Conservation (phyloP, 2,113 vertebrate genomes). For the Procavia capensis region DNA sequence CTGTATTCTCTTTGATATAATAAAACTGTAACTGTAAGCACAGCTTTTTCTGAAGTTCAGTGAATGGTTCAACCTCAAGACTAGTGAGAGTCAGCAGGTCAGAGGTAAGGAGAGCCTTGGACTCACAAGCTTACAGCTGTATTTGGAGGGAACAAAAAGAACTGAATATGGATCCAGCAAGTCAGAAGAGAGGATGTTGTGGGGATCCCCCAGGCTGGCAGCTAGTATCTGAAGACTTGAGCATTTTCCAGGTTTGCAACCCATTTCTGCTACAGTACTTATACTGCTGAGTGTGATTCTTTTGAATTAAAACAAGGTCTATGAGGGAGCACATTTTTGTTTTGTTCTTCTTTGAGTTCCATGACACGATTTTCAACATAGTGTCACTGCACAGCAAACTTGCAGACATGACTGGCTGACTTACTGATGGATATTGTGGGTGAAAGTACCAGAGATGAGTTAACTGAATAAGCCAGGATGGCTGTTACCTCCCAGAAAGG, state of each 20-base stretch:
- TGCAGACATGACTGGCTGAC: background rate
- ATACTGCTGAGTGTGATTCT: background rate
- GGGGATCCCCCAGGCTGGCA: no score
- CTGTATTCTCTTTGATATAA: no score
- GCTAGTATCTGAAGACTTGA: no score
- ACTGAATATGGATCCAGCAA: no score
- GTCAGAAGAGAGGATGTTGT: no score
- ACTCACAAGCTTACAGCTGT: no score
- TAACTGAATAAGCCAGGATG: background rate
- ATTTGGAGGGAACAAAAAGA: no score
- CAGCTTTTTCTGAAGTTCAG: no score
- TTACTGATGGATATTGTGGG: background rate
- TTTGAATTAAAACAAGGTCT: background rate
- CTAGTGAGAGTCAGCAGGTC: background rate
- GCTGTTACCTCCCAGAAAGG: background rate
- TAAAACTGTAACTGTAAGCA: background rate
- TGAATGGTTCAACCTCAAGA: background rate
- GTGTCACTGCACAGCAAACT: background rate
- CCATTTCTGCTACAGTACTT: background rate
- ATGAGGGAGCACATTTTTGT: background rate
- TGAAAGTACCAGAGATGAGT: background rate
- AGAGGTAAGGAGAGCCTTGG: no score
- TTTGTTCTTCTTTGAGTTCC: background rate
- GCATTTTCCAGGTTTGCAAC: background rate
- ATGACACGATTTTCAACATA: background rate